Conservation (phyloP, 2,113 vertebrate genomes). For the Campylomormyrus tamandua region DNA sequence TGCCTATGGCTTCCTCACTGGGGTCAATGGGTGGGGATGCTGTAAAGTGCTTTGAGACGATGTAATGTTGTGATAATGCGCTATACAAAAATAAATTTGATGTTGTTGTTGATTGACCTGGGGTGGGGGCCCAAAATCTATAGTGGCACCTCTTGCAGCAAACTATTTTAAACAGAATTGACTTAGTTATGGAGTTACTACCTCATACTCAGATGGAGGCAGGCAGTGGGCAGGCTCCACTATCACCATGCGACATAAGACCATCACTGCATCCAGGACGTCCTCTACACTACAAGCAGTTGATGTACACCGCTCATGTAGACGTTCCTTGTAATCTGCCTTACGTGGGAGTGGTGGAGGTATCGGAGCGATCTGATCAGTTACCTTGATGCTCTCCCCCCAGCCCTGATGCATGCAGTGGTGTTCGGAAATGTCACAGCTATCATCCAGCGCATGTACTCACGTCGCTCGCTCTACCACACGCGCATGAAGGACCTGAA, state of each 20-base stretch:
- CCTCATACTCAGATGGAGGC: not conserved
- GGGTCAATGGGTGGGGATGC: no score
- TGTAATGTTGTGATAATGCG: no score
- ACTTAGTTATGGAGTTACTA: not conserved
- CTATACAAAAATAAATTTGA: no score
- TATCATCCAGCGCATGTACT: constrained; percentile 98
- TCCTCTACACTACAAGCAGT: not conserved
- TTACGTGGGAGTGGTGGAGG: not conserved
- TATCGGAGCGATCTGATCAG: not conserved
- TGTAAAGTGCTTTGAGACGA: no score
- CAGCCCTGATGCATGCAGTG: constrained; percentile 93
- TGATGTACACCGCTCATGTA: not conserved
- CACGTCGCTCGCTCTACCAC: constrained; percentile 89
- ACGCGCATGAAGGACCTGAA: constrained; percentile 94
- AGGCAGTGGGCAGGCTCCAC: not conserved
- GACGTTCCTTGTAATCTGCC: not conserved
- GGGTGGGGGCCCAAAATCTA: not conserved
- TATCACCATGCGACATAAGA: not conserved
- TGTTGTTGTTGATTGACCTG: not conserved
- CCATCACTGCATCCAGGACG: not conserved
- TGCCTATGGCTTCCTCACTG: no score
- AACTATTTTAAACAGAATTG: not conserved
- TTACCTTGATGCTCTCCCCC: not conserved
- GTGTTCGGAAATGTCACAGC: constrained; percentile 95
- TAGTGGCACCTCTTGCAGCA: not conserved